A percentile compares a stretch with the other conserved stretches of the same genome.
These are phyloP conservation scores for Balanococcus diminutus DNA, from an alignment of 2,888 invertebrate genomes.

Conservation along the genomic window DNA sequence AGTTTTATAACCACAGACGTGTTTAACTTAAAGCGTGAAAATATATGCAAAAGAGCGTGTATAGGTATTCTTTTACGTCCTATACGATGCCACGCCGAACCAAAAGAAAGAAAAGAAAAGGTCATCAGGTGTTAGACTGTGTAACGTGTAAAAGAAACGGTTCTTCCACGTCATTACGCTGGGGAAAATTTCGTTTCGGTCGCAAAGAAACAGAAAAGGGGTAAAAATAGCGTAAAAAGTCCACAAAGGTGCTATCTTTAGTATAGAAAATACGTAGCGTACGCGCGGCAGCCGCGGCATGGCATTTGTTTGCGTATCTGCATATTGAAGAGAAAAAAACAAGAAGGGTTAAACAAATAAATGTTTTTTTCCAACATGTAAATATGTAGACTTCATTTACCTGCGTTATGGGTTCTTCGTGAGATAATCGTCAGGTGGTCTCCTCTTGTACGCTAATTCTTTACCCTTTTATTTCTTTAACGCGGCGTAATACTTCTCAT, in stretches of 20 bases:
- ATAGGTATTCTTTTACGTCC: constrained; percentile 28
- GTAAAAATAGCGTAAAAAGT: constrained; percentile 55
- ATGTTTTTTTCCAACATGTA: constrained; percentile 51
- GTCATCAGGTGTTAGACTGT: constrained; percentile 53
- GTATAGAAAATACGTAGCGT: constrained; percentile 38
- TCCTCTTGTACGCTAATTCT: constrained; percentile 49
- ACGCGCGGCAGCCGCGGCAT: too few relatives aligned
- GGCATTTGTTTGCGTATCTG: constrained; percentile 52
- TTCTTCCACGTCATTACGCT: constrained; percentile 54
- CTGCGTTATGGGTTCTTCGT: constrained; percentile 52
- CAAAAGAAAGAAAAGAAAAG: constrained; percentile 40
- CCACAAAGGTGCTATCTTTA: constrained; percentile 51
- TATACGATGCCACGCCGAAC: not conserved
- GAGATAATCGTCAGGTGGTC: constrained; percentile 55
- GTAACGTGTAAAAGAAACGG: constrained; percentile 48
- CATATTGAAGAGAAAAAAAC: constrained; percentile 49
- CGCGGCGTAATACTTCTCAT: constrained; percentile 21
- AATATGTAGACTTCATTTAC: constrained; percentile 54
- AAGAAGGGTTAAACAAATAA: constrained; percentile 55
- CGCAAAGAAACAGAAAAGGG: constrained; percentile 37
- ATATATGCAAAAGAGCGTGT: constrained; percentile 52
- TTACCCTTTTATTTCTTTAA: constrained; percentile 23
- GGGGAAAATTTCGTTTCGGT: constrained; percentile 37
- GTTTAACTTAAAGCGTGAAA: constrained; percentile 52
- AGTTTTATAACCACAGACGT: constrained; percentile 47